Percentiles rank a stretch among this genome's conserved stretches.
Evolutionary conservation across 1,140 invertebrate genomes (phyloP).

Genomic region (Calliphora vicina): DNA sequence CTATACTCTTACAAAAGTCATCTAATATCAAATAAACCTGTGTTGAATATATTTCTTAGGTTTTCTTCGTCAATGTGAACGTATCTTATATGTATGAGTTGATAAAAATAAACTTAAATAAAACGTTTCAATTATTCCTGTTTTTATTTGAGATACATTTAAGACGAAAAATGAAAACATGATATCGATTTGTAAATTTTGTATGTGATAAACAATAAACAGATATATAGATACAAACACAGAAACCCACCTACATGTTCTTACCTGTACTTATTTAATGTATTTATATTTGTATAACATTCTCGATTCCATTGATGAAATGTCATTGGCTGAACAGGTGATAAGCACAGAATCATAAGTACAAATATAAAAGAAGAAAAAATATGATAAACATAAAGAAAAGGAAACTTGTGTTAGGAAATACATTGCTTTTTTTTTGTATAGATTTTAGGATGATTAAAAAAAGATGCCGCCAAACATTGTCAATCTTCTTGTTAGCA

Average conservation of each 20-base stretch:
- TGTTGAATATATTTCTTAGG: too few species aligned
- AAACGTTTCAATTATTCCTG: too few species aligned
- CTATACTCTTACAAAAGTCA: too few species aligned
- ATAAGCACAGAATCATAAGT: background rate
- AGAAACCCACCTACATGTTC: background rate
- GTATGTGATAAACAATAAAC: background rate
- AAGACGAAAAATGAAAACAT: background rate
- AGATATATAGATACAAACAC: background rate
- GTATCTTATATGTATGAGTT: background rate
- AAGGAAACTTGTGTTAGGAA: constrained; percentile 25
- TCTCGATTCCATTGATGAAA: background rate
- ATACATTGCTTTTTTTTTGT: background rate
- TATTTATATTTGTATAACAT: background rate
- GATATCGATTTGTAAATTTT: background rate
- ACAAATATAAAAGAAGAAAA: background rate
- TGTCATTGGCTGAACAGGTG: constrained; percentile 28
- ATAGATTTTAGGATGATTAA: background rate
- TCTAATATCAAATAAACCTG: too few species aligned
- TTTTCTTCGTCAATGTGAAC: too few species aligned
- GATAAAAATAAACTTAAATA: too few species aligned
- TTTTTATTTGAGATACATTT: background rate
- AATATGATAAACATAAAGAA: background rate
- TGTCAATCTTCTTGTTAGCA: background rate
- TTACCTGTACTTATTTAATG: background rate
- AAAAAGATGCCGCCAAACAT: background rate